phyloP scores from a whole-genome alignment of 2,797 vertebrate genomes.

The Prunella strophiata region DNA sequence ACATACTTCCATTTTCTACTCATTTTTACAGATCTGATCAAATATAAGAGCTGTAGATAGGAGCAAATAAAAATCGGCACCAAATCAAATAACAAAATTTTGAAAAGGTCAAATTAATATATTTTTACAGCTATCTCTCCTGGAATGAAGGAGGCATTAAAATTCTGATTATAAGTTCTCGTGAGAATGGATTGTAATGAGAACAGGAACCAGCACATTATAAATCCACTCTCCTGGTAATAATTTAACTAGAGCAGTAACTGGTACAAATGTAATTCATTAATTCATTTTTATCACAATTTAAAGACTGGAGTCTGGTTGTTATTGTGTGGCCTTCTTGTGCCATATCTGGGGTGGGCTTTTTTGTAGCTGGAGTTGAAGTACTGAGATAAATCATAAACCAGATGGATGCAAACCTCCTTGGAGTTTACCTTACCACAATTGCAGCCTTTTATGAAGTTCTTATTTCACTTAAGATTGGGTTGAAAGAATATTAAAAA shows the following conservation, averaged over 20 bases:
- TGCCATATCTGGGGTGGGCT: neutral
- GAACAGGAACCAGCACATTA: conserved; percentile 59
- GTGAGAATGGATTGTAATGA: conserved; percentile 63
- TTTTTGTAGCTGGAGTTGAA: neutral
- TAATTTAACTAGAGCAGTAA: conserved; percentile 67
- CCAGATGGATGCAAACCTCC: neutral
- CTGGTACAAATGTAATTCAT: conserved; percentile 61
- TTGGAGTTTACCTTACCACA: neutral
- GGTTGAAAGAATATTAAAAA: conserved; percentile 2
- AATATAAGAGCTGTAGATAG: neutral
- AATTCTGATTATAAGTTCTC: conserved; percentile 61
- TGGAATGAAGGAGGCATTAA: conserved; percentile 29
- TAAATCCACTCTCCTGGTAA: conserved; percentile 61
- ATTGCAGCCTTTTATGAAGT: neutral
- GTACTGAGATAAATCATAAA: neutral
- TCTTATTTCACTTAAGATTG: neutral
- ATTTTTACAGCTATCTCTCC: conserved; percentile 52
- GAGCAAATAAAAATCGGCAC: conserved; percentile 36
- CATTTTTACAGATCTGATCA: neutral
- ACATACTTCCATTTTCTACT: neutral
- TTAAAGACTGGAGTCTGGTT: conserved; percentile 17
- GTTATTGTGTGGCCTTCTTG: neutral
- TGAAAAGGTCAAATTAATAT: conserved; percentile 63
- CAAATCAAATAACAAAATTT: conserved; percentile 51
- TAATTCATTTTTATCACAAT: conserved; percentile 55